Conservation (phyloP, 2,888 invertebrate genomes). For the Homarus gammarus region DNA sequence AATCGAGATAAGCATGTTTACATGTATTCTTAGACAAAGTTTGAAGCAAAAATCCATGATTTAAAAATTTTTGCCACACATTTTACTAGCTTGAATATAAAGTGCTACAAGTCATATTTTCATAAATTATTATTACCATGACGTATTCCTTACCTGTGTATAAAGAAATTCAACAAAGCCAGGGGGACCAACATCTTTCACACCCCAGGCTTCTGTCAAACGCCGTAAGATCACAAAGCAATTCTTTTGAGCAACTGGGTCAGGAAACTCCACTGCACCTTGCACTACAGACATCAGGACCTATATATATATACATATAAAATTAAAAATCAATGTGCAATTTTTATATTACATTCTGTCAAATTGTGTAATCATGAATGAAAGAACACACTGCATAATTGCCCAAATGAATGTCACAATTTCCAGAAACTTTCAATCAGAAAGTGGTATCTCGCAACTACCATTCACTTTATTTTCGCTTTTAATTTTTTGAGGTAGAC, state of each 20-base stretch:
- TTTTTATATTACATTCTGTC: neutral
- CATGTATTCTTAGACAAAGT: too few relatives aligned
- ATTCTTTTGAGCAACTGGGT: constrained; percentile 81
- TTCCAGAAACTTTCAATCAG: too few relatives aligned
- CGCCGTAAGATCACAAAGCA: constrained; percentile 81
- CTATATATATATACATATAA: constrained; percentile 30
- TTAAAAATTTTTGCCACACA: too few relatives aligned
- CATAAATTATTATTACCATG: neutral
- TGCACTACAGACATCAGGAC: constrained; percentile 81
- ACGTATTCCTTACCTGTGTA: constrained; percentile 77
- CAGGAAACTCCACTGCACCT: constrained; percentile 81
- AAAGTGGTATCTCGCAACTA: too few relatives aligned
- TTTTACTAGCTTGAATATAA: neutral
- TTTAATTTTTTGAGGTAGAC: too few relatives aligned
- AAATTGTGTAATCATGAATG: neutral
- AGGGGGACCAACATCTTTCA: constrained; percentile 79
- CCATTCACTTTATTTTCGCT: too few relatives aligned
- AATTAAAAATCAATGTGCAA: neutral
- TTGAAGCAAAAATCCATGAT: too few relatives aligned
- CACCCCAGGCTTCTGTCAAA: constrained; percentile 81
- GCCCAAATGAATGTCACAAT: too few relatives aligned
- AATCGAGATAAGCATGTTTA: too few relatives aligned
- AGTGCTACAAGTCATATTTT: neutral
- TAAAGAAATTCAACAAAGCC: constrained; percentile 81
- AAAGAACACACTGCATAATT: too few relatives aligned